phyloP scores from a whole-genome alignment of 2,888 invertebrate genomes.

The Bugula neritina region DNA sequence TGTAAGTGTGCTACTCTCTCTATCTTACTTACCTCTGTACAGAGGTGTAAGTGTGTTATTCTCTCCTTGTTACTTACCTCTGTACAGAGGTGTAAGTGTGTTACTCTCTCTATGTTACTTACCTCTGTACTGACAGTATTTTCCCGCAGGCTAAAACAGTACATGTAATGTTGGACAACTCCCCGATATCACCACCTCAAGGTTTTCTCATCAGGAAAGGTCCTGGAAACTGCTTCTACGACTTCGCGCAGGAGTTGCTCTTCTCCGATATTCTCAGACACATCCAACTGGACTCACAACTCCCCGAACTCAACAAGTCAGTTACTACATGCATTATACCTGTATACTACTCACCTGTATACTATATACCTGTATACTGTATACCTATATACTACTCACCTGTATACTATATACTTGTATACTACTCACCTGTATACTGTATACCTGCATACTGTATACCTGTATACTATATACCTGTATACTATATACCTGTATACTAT shows the following conservation, averaged over 20 bases:
- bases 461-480: not conserved
- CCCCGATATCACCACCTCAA: conserved; percentile 49
- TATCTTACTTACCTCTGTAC: no score
- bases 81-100: no score
- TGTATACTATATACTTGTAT: not conserved
- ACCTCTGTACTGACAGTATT: no score
- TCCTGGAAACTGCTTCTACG: conserved; percentile 70
- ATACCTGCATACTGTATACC: not conserved
- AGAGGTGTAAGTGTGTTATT: no score
- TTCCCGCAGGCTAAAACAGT: conserved; percentile 52
- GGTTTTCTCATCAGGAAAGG: conserved; percentile 64
- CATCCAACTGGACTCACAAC: conserved; percentile 15
- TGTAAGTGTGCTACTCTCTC: no score
- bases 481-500: not conserved
- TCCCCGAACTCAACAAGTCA: not conserved
- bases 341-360: no score
- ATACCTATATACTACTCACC: not conserved
- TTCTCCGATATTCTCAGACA: conserved; percentile 38
- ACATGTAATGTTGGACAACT: conserved; percentile 53
- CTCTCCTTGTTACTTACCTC: no score
- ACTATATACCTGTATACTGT: no score
- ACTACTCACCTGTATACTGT: no score
- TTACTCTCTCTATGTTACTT: no score
- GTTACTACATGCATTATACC: no score
- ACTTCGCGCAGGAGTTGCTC: conserved; percentile 66